Evolutionary conservation across 2,888 invertebrate species (phyloP).

Genomic region (Clostera curtula): DNA sequence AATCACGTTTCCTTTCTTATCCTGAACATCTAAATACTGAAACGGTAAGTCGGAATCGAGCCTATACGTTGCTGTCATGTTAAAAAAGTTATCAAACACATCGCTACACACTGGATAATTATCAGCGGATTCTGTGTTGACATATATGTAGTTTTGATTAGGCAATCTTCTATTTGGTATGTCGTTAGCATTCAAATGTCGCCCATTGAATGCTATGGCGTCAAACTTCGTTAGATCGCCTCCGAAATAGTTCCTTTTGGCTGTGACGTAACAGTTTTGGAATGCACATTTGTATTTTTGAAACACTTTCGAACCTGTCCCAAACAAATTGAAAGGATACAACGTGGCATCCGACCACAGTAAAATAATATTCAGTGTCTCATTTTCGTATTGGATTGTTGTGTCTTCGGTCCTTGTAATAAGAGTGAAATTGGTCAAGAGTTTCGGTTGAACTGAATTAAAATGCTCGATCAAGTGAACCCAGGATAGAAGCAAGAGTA

Average conservation of each 20-base stretch:
- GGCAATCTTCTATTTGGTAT: slow-evolving; percentile 36
- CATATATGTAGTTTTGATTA: slow-evolving; percentile 54
- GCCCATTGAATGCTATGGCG: slow-evolving; percentile 54
- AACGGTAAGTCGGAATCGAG: slow-evolving; percentile 54
- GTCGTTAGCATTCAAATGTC: slow-evolving; percentile 26
- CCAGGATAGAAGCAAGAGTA: too few relatives aligned
- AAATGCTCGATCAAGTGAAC: too few relatives aligned
- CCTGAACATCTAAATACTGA: slow-evolving; percentile 43
- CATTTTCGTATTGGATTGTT: too few relatives aligned
- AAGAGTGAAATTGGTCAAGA: too few relatives aligned
- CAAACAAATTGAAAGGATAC: slow-evolving; percentile 44
- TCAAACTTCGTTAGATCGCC: slow-evolving; percentile 43
- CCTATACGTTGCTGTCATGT: slow-evolving; percentile 61
- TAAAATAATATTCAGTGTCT: too few relatives aligned
- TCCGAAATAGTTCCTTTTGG: slow-evolving; percentile 22
- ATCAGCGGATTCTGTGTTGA: slow-evolving; percentile 56
- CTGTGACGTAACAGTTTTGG: slow-evolving; percentile 51
- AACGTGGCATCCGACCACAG: too few relatives aligned
- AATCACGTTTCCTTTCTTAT: slow-evolving; percentile 34
- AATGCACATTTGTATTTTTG: slow-evolving; percentile 46
- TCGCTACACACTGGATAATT: slow-evolving; percentile 46
- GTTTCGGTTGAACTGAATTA: too few relatives aligned
- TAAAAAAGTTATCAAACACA: slow-evolving; percentile 51
- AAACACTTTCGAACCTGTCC: slow-evolving; percentile 36
- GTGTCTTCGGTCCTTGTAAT: too few relatives aligned